A percentile compares a stretch with the other conserved stretches of the same genome.
These are phyloP conservation scores for Micropoecilia bifurca DNA, from an alignment of 2,797 vertebrate species.

Conservation along the genomic window DNA sequence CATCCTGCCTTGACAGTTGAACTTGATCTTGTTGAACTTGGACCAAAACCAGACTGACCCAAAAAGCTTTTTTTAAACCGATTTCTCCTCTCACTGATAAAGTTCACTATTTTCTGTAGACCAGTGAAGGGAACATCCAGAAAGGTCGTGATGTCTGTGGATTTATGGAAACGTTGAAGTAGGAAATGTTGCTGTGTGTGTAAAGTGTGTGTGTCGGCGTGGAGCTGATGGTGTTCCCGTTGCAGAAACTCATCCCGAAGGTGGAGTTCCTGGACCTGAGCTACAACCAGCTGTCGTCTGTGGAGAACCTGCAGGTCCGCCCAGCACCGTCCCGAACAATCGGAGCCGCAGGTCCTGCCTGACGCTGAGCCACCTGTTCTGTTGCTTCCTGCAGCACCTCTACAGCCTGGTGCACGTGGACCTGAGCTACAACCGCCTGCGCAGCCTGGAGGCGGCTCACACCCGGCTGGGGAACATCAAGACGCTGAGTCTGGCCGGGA, in stretches of 20 bases:
- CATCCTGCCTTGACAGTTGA: neutral
- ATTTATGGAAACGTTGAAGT: neutral
- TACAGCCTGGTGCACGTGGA: conserved; percentile 98
- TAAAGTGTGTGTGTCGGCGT: too few species aligned
- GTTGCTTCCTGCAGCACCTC: conserved; percentile 84
- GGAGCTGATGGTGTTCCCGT: conserved; percentile 2
- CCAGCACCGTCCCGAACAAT: too few species aligned
- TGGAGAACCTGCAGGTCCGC: conserved; percentile 94
- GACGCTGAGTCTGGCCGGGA: conserved; percentile 93
- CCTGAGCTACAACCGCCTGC: conserved; percentile 92
- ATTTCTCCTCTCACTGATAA: neutral
- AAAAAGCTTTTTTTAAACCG: neutral
- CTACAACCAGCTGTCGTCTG: conserved; percentile 88
- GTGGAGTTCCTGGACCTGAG: conserved; percentile 97
- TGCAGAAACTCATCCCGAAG: conserved; percentile 92
- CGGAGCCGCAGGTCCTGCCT: neutral
- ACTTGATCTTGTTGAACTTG: neutral
- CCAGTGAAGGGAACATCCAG: neutral
- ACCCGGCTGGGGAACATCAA: conserved; percentile 96
- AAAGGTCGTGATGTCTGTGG: neutral
- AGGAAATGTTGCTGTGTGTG: too few species aligned
- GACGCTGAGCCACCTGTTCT: neutral
- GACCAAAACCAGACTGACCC: neutral
- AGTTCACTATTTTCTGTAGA: neutral
- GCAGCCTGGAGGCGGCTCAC: conserved; percentile 88